phyloP scores from a whole-genome alignment of 2,113 vertebrate species.

The rat (Rattus norvegicus) region GRCr8 NC_086030.1:39014001-39014500 shows the following conservation, averaged over 20 bases:
- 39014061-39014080: neutral
- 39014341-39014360: no score
- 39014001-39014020: neutral
- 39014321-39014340: no score
- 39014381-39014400: no score
- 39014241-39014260: neutral
- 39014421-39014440: no score
- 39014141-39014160: neutral
- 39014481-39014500: no score
- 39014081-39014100: neutral
- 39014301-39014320: neutral
- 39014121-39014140: neutral
- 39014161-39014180: no score
- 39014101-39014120: neutral
- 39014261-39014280: neutral
- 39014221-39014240: neutral
- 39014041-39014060: neutral
- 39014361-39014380: no score
- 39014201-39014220: neutral
- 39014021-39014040: neutral
- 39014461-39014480: no score
- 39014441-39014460: no score
- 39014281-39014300: neutral
- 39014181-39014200: neutral
- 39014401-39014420: no score